Base-by-base conservation (phyloP, 1,140 invertebrate genomes). In the Heliconius hermathena region DNA sequence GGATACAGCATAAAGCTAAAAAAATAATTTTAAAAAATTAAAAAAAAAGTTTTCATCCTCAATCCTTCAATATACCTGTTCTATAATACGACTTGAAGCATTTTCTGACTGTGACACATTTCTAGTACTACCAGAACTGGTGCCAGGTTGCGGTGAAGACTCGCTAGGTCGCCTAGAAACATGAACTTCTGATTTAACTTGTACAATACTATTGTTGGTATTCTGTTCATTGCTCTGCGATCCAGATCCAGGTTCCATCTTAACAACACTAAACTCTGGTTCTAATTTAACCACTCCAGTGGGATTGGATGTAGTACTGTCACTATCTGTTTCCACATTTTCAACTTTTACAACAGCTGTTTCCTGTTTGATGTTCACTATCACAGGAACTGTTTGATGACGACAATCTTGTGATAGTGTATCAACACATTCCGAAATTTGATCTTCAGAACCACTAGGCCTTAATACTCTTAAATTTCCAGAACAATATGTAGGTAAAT, bases 131-230 rank as follows among this genome's bases (percentile, higher is more conserved):
- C 84, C 85, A 33, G 88, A 85, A 81, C 91, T 93, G 1, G 93
- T 87, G 20, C 91, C 90, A 1, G 93, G 93, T 73, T 94, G 93
- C n/a, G 91, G 91, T 1, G 89, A 90, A 49, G 79, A 73, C 9
- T 85, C 86, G 73, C 87, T 86, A 22, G 79, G 74, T 73, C 78
- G 49, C 91, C 89, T 11, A 86, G 88, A 33, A 76, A 80, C 82
- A 81, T 33, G 38, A 11, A 38, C 38, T 74, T 94, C 93, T 8
- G 82, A 52, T 81, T 93, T 94, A 1, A 94, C 87, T 72, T 81
- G 81, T 2, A 89, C 81, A 75, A 82, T 84, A 78, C 66, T 85
- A 33, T 79, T 77, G 52, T 78, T 80, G 4, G 46, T 73, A 33
- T 73, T 81, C 77, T 83, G 76, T 80, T 81, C 41, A 74, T 52